phyloP scores from a whole-genome alignment of 2,888 invertebrate genomes.

The Lasioglossum malachurum region DNA sequence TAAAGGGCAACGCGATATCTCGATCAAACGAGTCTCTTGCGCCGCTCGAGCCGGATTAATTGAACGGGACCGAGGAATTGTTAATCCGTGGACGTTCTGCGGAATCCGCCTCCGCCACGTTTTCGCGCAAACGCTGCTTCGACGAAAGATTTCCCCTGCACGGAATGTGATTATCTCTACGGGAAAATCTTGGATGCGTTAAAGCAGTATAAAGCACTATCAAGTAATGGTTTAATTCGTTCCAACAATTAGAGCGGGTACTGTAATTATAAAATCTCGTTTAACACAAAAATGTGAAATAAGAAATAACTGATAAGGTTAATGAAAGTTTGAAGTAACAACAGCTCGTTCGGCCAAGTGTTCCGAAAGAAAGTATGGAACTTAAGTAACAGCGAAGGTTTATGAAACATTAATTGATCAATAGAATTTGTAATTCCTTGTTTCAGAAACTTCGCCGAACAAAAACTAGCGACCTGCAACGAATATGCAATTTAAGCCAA shows the following conservation, averaged over 20 bases:
- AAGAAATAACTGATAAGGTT: not conserved
- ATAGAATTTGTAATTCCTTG: not conserved
- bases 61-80: conserved; percentile 70
- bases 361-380: not conserved
- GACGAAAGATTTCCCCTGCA: not conserved
- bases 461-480: not conserved
- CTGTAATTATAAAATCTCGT: not conserved
- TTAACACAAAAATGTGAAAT: not conserved
- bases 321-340: not conserved
- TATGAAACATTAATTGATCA: not conserved
- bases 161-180: not conserved
- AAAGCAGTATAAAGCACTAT: not conserved
- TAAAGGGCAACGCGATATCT: conserved; percentile 74
- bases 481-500: not conserved
- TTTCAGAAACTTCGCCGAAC: not conserved
- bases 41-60: conserved; percentile 67
- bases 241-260: not conserved
- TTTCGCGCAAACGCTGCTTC: not conserved
- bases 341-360: not conserved
- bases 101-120: conserved; percentile 14
- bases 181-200: not conserved
- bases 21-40: conserved; percentile 73
- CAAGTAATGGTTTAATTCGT: not conserved
- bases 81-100: conserved; percentile 62
- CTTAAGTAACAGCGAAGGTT: not conserved